Evolutionary conservation across 2,797 vertebrate species (phyloP).

Genomic region (Sparidentex hasta): DNA sequence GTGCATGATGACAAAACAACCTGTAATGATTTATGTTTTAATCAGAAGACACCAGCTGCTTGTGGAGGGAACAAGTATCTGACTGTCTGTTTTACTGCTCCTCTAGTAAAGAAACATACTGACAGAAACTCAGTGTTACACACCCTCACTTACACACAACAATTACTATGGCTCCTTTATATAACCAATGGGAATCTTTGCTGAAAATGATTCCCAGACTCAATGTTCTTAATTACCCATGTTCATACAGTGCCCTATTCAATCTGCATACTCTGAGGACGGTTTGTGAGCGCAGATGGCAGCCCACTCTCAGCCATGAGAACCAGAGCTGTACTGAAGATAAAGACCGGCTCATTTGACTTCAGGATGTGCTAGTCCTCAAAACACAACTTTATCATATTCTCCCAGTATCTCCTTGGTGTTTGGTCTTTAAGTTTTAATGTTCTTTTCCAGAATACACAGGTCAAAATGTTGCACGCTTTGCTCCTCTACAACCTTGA

Average conservation of each 20-base stretch:
- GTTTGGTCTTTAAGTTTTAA: conserved; percentile 42
- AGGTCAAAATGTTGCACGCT: conserved; percentile 33
- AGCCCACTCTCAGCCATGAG: conserved; percentile 60
- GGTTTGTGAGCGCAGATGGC: conserved; percentile 68
- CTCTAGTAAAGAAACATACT: conserved; percentile 17
- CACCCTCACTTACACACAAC: conserved; percentile 16
- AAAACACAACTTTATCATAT: conserved; percentile 63
- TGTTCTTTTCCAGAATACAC: conserved; percentile 30
- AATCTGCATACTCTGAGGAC: conserved; percentile 59
- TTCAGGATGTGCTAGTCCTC: conserved; percentile 46
- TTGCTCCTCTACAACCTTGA: conserved; percentile 49
- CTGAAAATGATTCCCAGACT: conserved; percentile 68
- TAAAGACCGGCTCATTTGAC: conserved; percentile 69
- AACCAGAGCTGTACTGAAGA: conserved; percentile 64
- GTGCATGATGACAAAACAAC: conserved; percentile 8
- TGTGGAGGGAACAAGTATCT: conserved; percentile 1
- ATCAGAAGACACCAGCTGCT: conserved; percentile 26
- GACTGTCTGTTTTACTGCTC: conserved; percentile 21
- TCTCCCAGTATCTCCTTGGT: conserved; percentile 54
- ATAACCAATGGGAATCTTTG: conserved; percentile 57
- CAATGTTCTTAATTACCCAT: conserved; percentile 50
- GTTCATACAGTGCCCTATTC: conserved; percentile 70
- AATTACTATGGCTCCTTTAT: conserved; percentile 39
- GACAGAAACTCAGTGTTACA: conserved; percentile 17
- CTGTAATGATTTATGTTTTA: not conserved